Evolutionary conservation across 2,888 invertebrate species (phyloP), one percentile per base, ranked within the genome.

Genomic region (Pseudococcus viburni): DNA sequence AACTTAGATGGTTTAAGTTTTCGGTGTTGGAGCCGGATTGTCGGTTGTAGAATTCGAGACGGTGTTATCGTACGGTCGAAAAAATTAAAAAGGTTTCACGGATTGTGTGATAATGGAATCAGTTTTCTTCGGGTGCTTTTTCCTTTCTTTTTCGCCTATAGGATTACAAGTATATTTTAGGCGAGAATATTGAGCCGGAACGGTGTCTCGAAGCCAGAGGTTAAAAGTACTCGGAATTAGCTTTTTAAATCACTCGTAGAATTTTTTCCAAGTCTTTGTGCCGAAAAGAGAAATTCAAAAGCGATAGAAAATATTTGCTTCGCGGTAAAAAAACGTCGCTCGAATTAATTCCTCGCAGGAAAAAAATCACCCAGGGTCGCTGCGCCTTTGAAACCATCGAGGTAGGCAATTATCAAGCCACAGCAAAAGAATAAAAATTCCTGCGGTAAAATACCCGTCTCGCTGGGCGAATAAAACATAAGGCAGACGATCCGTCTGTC

Each of bases 61-160:
- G 73, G 73, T 73, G 22, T 73, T 73, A 73, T 64, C 64, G 64
- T 39, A 73, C 33, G 33, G 73, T 73, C 73, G 33, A 73, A 73
- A 73, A 73, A 73, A 73, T 73, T 73, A 73, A 73, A 73, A 73
- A 73, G 73, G 73, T 73, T 73, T 73, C 73, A 33, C 73, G 73
- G 73, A 73, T 73, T 73, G 26, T 73, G 33, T 73, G 73, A 73
- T 73, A 73, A 73, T 73, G 73, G 73, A 73, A 73, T 73, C 73
- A 73, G 73, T 73, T 73, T 73, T 73, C 73, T 12, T 73, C 33
- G 17, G 15, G 12, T 73, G 12, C 9, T 64, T 64, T 64, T 59
- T 59, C 8, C n/a, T 59, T 68, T 26, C 15, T 68, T 68, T 73
- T 73, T 73, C 33, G 73, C 73, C 73, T 73, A 73, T 73, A 73